Evolutionary conservation across 2,797 vertebrate genomes (phyloP), one percentile per base, ranked within the genome.

Genomic region (Silurus lanzhouensis): DNA sequence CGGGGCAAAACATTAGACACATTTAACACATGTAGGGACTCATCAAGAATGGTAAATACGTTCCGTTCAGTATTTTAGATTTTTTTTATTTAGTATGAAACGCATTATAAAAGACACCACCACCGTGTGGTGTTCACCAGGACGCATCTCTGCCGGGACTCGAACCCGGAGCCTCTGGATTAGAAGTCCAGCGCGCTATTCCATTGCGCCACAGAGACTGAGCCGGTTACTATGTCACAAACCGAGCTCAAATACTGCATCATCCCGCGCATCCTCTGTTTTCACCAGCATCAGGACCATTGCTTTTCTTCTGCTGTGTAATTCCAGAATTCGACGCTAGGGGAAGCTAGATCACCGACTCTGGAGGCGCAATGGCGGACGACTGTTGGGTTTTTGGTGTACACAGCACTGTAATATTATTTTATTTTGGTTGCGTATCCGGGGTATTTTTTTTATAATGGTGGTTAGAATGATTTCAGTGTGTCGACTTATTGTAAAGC

Each of bases 81-180:
- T 79, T 63, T 63, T 14, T 17, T 38, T 38, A 20, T 38, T 20
- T 4, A 58, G 31, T 31, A 46, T 14, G 3, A 48, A 2, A 52
- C 2, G 71, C 22, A n/a, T 52, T 38, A 60, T 48, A 88, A 88
- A 84, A 83, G n/a, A 57, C 60, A 81, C 25, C 63, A 67, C 14
- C 57, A 66, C 5, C 14, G 5, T 20, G 2, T 38, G 70, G 84
- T 72, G 31, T 27, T 52, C 22, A 17, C 52, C 2, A 0, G 25
- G 88, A 90, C 91, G 87, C 97, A 99, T 99, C 98, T 99, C 98
- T 99, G 98, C 98, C 98, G 98, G 98, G 98, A 99, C 98, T 99
- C 98, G 98, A 99, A 99, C 98, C 98, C 98, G 97, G 97, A 99
- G 98, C 98, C 98, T 99, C 98, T 99, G 98, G 98, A 99, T 99